Percentiles rank a stretch among this genome's conserved stretches.
Evolutionary conservation across 2,888 invertebrate species (phyloP).

Genomic region (Elegia similella): DNA sequence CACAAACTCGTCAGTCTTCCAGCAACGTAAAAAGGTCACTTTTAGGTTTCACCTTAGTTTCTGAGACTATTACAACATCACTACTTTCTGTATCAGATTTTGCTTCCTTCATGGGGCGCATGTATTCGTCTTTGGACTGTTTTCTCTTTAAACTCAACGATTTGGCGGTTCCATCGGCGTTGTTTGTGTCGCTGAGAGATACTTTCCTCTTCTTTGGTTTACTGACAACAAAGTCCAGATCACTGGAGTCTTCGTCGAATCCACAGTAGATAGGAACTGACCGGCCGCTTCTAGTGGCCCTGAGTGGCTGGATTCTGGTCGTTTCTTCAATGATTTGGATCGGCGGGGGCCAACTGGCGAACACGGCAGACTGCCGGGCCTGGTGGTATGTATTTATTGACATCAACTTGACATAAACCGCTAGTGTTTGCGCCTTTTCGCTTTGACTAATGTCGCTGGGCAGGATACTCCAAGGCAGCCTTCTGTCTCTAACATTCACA

Average conservation of each 20-base stretch:
- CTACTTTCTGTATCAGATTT: slow-evolving; percentile 42
- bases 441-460: slow-evolving; percentile 56
- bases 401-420: slow-evolving; percentile 72
- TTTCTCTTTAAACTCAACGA: slow-evolving; percentile 66
- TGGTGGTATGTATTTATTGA: slow-evolving; percentile 66
- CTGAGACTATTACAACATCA: slow-evolving; percentile 31
- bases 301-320: slow-evolving; percentile 55
- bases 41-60: slow-evolving; percentile 43
- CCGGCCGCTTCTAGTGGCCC: slow-evolving; percentile 71
- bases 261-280: slow-evolving; percentile 67
- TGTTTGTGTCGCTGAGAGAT: slow-evolving; percentile 52
- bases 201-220: slow-evolving; percentile 67
- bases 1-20: slow-evolving; percentile 47
- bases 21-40: slow-evolving; percentile 47
- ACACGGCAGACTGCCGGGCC: slow-evolving; percentile 59
- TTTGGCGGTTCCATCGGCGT: slow-evolving; percentile 52
- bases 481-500: slow-evolving; percentile 64
- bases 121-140: slow-evolving; percentile 58
- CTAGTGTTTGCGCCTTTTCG: slow-evolving; percentile 66
- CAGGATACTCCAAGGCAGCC: slow-evolving; percentile 73
- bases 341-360: slow-evolving; percentile 67
- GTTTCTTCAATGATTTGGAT: slow-evolving; percentile 69
- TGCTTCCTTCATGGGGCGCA: slow-evolving; percentile 52
- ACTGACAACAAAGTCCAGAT: slow-evolving; percentile 63
- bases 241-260: slow-evolving; percentile 72